Conservation (phyloP, 92 coral and sea anemone genomes). For the Paragorgia papillata region DNA sequence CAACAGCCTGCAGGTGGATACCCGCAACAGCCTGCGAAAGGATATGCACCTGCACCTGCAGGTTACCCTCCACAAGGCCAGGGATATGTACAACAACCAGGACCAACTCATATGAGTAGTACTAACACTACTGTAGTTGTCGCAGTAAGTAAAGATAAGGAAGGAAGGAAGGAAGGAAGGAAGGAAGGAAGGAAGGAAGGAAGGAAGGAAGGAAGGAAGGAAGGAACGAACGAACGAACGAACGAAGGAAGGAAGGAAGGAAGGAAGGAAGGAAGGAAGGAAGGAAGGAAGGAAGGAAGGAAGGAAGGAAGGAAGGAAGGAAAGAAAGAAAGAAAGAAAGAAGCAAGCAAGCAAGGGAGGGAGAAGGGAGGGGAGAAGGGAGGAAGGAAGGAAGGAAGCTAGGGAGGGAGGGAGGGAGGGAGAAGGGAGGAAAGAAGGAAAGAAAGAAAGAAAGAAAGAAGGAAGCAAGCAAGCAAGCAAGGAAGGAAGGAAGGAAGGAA, state of each 20-base stretch:
- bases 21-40: not conserved
- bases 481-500: too few relatives aligned
- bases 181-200: too few relatives aligned
- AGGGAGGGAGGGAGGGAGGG: not conserved
- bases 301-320: too few relatives aligned
- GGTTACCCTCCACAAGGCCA: conserved; percentile 8
- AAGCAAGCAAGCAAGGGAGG: too few relatives aligned
- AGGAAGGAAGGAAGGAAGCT: not conserved
- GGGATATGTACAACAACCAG: conserved; percentile 3
- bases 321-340: too few relatives aligned
- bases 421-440: not conserved
- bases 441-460: not conserved
- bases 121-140: conserved; percentile 4
- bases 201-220: too few relatives aligned
- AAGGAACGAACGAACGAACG: too few relatives aligned
- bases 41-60: not conserved
- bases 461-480: too few relatives aligned
- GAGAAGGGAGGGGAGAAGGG: not conserved
- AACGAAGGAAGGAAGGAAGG: too few relatives aligned
- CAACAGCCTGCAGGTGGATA: not conserved
- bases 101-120: not conserved
- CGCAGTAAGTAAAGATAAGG: not conserved
- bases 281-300: too few relatives aligned
- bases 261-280: too few relatives aligned
- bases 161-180: too few relatives aligned